These are phyloP conservation scores for Trichopria drosophilae DNA, from an alignment of 2,888 invertebrate genomes.

Conservation along the genomic window DNA sequence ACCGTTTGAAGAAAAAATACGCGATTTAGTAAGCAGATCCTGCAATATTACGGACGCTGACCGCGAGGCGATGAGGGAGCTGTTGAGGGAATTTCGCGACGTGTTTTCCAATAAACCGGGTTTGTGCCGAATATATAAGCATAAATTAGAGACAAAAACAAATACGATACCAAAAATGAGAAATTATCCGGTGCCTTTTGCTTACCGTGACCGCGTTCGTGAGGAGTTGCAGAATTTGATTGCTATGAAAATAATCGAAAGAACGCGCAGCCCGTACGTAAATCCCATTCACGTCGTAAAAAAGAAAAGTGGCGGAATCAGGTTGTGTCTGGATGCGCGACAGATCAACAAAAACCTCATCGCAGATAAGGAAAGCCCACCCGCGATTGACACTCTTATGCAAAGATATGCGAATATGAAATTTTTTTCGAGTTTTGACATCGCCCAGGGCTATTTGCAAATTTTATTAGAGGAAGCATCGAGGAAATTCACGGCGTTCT, in stretches of 20 bases:
- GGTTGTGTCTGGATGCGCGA: slow-evolving; percentile 9
- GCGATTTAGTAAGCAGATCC: too few species aligned
- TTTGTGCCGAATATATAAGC: slow-evolving; percentile 5
- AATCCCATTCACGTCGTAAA: slow-evolving; percentile 8
- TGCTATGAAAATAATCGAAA: slow-evolving; percentile 13
- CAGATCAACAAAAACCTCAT: slow-evolving; percentile 9
- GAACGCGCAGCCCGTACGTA: slow-evolving; percentile 6
- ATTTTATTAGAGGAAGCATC: slow-evolving; percentile 13
- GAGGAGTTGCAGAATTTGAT: slow-evolving; percentile 6
- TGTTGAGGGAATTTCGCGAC: slow-evolving; percentile 5
- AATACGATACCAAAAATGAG: neutral
- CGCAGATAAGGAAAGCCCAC: slow-evolving; percentile 10
- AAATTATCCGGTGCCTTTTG: slow-evolving; percentile 8
- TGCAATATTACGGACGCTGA: too few species aligned
- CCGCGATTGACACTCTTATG: slow-evolving; percentile 8
- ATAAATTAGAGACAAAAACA: slow-evolving; percentile 8
- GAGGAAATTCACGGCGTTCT: slow-evolving; percentile 14
- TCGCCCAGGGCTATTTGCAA: slow-evolving; percentile 17
- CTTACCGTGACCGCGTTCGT: slow-evolving; percentile 5
- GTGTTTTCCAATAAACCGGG: slow-evolving; percentile 9
- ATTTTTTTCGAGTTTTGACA: slow-evolving; percentile 8
- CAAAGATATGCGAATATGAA: slow-evolving; percentile 11
- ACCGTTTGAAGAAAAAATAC: too few species aligned
- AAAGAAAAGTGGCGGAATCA: slow-evolving; percentile 5
- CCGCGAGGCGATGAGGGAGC: neutral